These are phyloP conservation scores for Thalpophila matura DNA, from an alignment of 2,888 invertebrate genomes.

Conservation along the genomic window DNA sequence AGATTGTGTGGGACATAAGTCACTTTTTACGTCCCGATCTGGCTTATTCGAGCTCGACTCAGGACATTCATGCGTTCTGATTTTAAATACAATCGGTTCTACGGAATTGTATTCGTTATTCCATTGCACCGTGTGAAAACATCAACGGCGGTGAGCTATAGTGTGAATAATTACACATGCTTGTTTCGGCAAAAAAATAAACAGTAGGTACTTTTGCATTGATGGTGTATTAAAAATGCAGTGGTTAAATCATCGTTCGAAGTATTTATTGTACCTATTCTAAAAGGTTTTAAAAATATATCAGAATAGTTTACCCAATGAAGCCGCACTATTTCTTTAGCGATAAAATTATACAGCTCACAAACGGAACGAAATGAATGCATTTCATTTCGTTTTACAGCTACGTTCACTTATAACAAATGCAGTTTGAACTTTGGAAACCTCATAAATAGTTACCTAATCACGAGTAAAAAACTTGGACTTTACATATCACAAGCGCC, in stretches of 20 bases:
- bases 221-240: neutral
- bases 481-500: slow-evolving; percentile 43
- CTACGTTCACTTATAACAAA: slow-evolving; percentile 9
- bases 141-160: neutral
- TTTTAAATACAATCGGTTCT: slow-evolving; percentile 17
- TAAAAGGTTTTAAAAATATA: neutral
- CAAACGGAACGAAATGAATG: slow-evolving; percentile 15
- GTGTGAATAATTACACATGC: neutral
- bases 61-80: slow-evolving; percentile 8
- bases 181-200: neutral
- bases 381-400: too few species aligned
- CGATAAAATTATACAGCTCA: slow-evolving; percentile 23
- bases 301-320: neutral
- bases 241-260: too few species aligned
- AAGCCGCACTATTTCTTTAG: neutral
- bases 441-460: slow-evolving; percentile 52
- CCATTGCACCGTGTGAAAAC: too few species aligned
- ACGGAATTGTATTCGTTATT: neutral
- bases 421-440: slow-evolving; percentile 38
- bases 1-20: slow-evolving; percentile 36
- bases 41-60: slow-evolving; percentile 26
- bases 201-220: neutral
- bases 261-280: neutral
- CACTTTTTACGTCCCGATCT: slow-evolving; percentile 33
- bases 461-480: slow-evolving; percentile 47